Evolutionary conservation across 2,888 invertebrate genomes (phyloP).

Genomic region (Drosophila multiciliata): DNA sequence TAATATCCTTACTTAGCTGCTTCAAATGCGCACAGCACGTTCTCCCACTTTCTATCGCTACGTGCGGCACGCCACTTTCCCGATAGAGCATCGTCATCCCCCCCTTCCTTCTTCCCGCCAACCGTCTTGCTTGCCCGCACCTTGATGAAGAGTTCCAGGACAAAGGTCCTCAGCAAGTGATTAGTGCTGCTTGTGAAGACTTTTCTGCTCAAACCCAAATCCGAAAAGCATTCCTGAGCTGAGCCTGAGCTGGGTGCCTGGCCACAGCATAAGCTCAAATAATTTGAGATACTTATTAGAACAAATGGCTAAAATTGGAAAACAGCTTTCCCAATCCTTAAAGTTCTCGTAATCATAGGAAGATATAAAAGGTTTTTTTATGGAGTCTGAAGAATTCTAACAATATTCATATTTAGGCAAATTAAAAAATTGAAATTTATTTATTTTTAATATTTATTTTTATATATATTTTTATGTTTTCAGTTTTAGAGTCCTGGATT

Average conservation of each 20-base stretch:
- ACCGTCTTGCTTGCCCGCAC: neutral
- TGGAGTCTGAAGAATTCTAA: neutral
- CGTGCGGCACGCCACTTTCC: conserved; percentile 1
- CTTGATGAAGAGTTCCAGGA: neutral
- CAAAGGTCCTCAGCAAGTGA: conserved; percentile 45
- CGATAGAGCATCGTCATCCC: neutral
- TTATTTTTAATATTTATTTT: too few species aligned
- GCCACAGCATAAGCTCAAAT: neutral
- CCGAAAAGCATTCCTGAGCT: neutral
- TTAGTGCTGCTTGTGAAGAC: conserved; percentile 34
- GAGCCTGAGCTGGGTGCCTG: neutral
- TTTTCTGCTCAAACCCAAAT: conserved; percentile 6
- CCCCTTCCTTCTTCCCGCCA: neutral
- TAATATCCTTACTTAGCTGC: conserved; percentile 80
- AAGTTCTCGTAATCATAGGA: neutral
- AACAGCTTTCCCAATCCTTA: neutral
- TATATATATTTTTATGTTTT: too few species aligned
- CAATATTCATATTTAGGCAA: neutral
- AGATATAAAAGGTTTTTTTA: neutral
- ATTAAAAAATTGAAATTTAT: neutral
- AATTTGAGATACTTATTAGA: neutral
- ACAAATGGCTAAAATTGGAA: neutral
- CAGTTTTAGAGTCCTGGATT: too few species aligned
- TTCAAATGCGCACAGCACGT: conserved; percentile 74
- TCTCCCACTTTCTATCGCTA: conserved; percentile 44